Evolutionary conservation across 2,113 vertebrate genomes (phyloP), one percentile per base, ranked within the genome.

Genomic region (Pantherophis guttatus): DNA sequence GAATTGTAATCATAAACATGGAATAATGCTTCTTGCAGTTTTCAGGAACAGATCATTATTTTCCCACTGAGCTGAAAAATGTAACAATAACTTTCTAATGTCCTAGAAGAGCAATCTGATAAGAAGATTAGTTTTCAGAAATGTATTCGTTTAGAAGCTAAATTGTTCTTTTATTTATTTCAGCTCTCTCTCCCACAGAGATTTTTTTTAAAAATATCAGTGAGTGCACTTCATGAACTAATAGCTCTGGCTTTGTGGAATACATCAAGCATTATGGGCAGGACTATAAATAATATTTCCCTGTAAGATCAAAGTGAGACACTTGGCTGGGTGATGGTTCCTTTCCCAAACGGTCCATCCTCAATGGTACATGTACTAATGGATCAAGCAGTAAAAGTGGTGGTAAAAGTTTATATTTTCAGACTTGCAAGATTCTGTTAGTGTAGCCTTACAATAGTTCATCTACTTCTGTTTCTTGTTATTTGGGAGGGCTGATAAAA

Each of bases 161-260:
- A 85, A 75, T 93, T 92, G 92, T 53, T 92, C 50, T 90, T 87
- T 88, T 90, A 81, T 95, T 95, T 87, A 93, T 94, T 96, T 96
- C 93, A 29, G 8, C 12, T 52, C 1, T 90, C 94, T 94, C 50
- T 8, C 52, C 0, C 0, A 0, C 15, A 75, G 88, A 81, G 91
- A 89, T 75, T 90, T 95, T 95, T 88, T 17, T 13, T 29, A n/a
- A 59, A 59, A 23, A 65, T 62, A 93, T 87, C 48, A 81, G 26
- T 95, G 94, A 94, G 91, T 44, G 93, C 52, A 90, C 87, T 94
- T 94, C 87, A 75, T 92, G 0, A 12, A 94, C 93, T 95, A 92
- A 95, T 92, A 62, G 54, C 93, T 97, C 94, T 96, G 95, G 94
- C 93, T 96, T 93, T 94, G 96, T 12, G 93, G 92, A 94, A n/a